These are phyloP conservation scores for Eubasilissa regina DNA, from an alignment of 1,140 invertebrate genomes.

Conservation along the genomic window DNA sequence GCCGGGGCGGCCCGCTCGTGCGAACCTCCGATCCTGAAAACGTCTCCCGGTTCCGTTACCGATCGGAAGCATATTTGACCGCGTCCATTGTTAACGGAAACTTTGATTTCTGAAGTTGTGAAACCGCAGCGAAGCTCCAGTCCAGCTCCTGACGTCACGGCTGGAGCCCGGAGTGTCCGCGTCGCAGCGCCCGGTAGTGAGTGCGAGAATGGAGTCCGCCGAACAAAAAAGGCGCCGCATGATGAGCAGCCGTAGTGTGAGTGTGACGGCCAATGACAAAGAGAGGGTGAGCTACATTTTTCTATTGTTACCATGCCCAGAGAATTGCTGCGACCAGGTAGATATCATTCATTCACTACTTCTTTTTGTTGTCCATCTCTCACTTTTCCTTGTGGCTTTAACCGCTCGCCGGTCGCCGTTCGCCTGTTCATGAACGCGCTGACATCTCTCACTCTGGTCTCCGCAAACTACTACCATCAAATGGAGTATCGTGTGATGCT, in stretches of 20 bases:
- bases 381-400: neutral
- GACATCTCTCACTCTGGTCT: too few species aligned
- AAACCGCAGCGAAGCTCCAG: neutral
- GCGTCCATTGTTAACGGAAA: too few species aligned
- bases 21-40: neutral
- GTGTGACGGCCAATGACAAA: conserved; percentile 53
- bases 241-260: conserved; percentile 57
- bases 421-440: too few species aligned
- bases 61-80: conserved; percentile 9
- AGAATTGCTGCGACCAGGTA: conserved; percentile 60
- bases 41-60: neutral
- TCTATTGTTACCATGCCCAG: conserved; percentile 59
- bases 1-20: conserved; percentile 36
- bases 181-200: neutral
- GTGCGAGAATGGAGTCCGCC: conserved; percentile 47
- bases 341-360: conserved; percentile 49
- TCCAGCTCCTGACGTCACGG: neutral
- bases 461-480: too few species aligned
- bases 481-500: too few species aligned
- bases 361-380: conserved; percentile 41
- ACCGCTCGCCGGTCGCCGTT: too few species aligned
- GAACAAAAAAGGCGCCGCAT: conserved; percentile 53
- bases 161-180: neutral
- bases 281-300: conserved; percentile 61
- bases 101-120: neutral